Percentiles rank a stretch among this genome's conserved stretches.
These are phyloP conservation scores for Drosophila crucigera DNA, from an alignment of 2,888 invertebrate species.

Conservation along the genomic window DNA sequence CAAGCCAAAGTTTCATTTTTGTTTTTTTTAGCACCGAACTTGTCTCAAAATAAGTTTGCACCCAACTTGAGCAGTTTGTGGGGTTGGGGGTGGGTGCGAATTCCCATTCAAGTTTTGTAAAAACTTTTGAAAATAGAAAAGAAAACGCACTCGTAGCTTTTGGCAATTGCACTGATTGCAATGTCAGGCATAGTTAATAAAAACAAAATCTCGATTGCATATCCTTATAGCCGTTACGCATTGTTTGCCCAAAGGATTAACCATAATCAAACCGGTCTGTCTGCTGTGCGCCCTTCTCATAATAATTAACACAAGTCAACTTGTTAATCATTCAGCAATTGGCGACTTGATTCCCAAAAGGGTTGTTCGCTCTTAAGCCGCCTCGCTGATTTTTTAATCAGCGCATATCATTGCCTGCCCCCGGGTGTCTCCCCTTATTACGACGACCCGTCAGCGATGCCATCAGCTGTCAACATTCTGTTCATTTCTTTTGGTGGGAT, in stretches of 20 bases:
- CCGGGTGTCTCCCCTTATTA: conserved; percentile 9
- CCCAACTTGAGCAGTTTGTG: background rate
- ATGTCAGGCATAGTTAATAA: conserved; percentile 10
- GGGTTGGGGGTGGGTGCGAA: background rate
- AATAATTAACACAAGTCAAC: conserved; percentile 79
- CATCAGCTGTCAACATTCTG: conserved; percentile 81
- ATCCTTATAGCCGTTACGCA: conserved; percentile 1
- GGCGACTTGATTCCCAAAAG: conserved; percentile 65
- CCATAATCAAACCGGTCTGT: conserved; percentile 57
- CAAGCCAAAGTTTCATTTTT: conserved; percentile 6
- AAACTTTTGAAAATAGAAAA: conserved; percentile 29
- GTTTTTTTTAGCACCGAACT: conserved; percentile 10
- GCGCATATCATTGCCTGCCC: conserved; percentile 69
- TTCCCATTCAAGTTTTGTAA: conserved; percentile 27
- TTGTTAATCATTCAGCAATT: conserved; percentile 80
- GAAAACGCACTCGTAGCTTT: conserved; percentile 10
- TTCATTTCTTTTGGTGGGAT: conserved; percentile 28
- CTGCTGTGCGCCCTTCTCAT: conserved; percentile 19
- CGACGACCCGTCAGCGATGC: conserved; percentile 1
- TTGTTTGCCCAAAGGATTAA: conserved; percentile 69
- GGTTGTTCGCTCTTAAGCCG: conserved; percentile 60
- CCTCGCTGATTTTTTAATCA: conserved; percentile 77
- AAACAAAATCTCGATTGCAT: conserved; percentile 1
- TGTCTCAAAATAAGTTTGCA: conserved; percentile 34
- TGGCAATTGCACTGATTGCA: conserved; percentile 50